These are phyloP conservation scores for Odontamblyopus lacepedii DNA, from an alignment of 2,797 vertebrate genomes.

Conservation along the genomic window DNA sequence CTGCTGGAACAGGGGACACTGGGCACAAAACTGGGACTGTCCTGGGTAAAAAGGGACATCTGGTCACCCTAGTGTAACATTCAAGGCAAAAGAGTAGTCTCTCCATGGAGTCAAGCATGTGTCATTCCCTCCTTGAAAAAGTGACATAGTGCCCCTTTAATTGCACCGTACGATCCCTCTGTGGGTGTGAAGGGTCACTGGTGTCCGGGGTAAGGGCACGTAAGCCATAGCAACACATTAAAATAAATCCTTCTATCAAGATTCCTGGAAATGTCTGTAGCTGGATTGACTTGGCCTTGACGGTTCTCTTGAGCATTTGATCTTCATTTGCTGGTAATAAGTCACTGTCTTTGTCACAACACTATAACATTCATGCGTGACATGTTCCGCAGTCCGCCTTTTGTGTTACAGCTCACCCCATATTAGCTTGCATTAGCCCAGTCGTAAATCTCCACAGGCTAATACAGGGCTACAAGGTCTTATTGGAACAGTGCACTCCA, in stretches of 20 bases:
- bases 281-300: neutral
- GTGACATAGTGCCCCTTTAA: neutral
- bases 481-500: conserved; percentile 7
- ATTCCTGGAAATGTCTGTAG: conserved; percentile 2
- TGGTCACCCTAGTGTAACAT: too few species aligned
- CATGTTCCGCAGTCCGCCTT: neutral
- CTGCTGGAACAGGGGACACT: too few species aligned
- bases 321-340: neutral
- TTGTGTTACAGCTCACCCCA: conserved; percentile 5
- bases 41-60: too few species aligned
- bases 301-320: neutral
- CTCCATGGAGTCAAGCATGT: neutral
- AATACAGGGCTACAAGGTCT: conserved; percentile 9
- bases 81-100: neutral
- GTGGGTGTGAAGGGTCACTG: neutral
- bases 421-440: conserved; percentile 28
- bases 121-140: neutral
- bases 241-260: neutral
- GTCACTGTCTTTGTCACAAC: neutral
- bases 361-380: conserved; percentile 23
- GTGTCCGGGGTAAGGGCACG: neutral
- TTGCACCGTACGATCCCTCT: neutral
- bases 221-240: neutral
- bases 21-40: too few species aligned
- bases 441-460: conserved; percentile 22